phyloP scores from a whole-genome alignment of 2,797 vertebrate species.

The Anguilla megastoma region DNA sequence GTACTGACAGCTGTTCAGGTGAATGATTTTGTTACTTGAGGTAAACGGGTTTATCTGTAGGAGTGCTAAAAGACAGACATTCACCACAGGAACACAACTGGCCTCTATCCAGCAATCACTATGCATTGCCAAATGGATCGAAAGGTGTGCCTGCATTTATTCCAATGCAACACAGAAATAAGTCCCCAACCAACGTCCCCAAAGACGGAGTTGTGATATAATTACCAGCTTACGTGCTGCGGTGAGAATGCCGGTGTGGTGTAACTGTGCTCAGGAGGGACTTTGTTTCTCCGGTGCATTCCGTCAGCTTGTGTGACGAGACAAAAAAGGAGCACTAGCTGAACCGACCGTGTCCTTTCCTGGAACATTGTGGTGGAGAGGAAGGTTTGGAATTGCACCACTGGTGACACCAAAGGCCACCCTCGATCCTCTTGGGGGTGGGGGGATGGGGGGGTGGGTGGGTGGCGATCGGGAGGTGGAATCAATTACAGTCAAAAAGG shows the following conservation, averaged over 20 bases:
- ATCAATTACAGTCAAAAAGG: constrained; percentile 51
- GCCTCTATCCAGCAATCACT: background rate
- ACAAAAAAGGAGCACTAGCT: constrained; percentile 22
- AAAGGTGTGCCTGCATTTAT: background rate
- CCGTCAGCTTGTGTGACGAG: background rate
- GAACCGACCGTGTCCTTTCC: constrained; percentile 23
- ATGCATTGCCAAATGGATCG: background rate
- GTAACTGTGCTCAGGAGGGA: background rate
- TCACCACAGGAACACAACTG: background rate
- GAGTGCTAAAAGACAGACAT: background rate
- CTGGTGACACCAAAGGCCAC: constrained; percentile 39
- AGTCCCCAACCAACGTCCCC: background rate
- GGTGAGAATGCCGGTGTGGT: background rate
- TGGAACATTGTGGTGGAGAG: constrained; percentile 20
- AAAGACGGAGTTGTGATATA: background rate
- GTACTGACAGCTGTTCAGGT: background rate
- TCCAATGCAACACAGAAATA: background rate
- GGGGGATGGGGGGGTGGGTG: constrained; percentile 1
- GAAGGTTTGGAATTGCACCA: constrained; percentile 39
- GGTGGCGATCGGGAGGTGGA: background rate
- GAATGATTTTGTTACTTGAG: background rate
- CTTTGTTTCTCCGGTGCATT: background rate
- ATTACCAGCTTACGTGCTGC: background rate
- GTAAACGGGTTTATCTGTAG: background rate
- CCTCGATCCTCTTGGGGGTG: constrained; percentile 10